Evolutionary conservation across 2,888 invertebrate species (phyloP), one percentile per base, ranked within the genome.

Genomic region (Melanophora roralis): DNA sequence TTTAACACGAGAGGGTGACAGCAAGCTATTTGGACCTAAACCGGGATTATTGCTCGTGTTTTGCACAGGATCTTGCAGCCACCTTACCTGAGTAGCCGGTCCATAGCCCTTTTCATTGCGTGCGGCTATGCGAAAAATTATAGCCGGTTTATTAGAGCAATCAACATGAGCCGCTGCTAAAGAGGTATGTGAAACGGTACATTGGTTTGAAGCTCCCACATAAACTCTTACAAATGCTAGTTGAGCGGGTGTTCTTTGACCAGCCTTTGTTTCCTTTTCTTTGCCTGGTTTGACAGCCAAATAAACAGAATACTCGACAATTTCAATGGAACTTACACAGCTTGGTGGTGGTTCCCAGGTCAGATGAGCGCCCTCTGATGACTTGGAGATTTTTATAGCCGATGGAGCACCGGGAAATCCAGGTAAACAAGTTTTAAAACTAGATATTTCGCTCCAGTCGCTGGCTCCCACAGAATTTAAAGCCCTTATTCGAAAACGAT

Each of bases 61-160:
- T 77, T 82, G 83, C 7, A 82, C 76, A 8, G 82, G 82, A 81
- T 83, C 84, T 69, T 84, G 84, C 14, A 84, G 64, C 84, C 84
- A 84, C 82, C 84, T 83, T 0, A 84, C 84, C 12, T 84, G 84
- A 2, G 84, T 84, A n/a, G 84, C 84, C 1, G 84, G 84, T 0
- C 84, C 84, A 73, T 83, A 84, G 7, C 84, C 84, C 47, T 84
- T 84, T 59, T 82, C 83, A 62, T 84, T 84, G n/a, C 84, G 83
- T 5, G 84, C 84, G 0, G 84, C 84, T 47, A 84, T 84, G 11
- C 84, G 82, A 69, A 84, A 84, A 8, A 84, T 83, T 14, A 84
- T 84, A 16, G 84, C 84, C 57, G 84, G 84, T 38, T 84, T 84
- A 32, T 83, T 83, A 7, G 84, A 83, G 40, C 83, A 83, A 60